These are phyloP conservation scores for Andricus curvator DNA, from an alignment of 2,888 invertebrate species.

Conservation along the genomic window DNA sequence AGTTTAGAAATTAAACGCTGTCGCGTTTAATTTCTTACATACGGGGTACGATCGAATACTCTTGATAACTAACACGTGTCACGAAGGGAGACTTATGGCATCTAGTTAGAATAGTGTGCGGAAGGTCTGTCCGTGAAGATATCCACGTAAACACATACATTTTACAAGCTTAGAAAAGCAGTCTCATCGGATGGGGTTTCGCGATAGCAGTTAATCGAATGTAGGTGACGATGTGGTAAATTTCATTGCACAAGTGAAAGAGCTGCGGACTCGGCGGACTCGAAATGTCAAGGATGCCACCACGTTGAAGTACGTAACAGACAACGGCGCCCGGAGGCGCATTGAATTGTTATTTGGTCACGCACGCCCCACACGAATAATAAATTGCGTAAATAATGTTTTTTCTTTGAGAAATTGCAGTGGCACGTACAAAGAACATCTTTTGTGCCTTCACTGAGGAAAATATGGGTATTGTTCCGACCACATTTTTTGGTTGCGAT, in stretches of 20 bases:
- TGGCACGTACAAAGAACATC: background rate
- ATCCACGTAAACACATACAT: constrained; percentile 18
- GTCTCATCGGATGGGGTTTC: constrained; percentile 57
- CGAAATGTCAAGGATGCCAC: constrained; percentile 72
- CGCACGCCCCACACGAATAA: constrained; percentile 12
- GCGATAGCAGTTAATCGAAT: constrained; percentile 59
- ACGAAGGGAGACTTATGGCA: constrained; percentile 6
- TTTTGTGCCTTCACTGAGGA: background rate
- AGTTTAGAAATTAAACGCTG: background rate
- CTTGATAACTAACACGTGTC: background rate
- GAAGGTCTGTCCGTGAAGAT: constrained; percentile 7
- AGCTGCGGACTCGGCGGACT: constrained; percentile 63
- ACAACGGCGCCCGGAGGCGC: constrained; percentile 49
- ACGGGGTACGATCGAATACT: background rate
- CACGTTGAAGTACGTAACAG: constrained; percentile 52
- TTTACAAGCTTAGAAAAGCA: constrained; percentile 32
- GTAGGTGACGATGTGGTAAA: constrained; percentile 64
- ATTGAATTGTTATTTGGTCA: constrained; percentile 40
- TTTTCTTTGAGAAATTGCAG: background rate
- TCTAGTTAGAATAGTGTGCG: constrained; percentile 23
- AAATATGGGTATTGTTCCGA: no score
- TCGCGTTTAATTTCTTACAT: background rate
- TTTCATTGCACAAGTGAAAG: constrained; percentile 72
- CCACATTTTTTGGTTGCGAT: no score
- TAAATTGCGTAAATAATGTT: constrained; percentile 19